Conservation (phyloP, 2,113 vertebrate genomes). For the Ptychochromis oligacanthus region DNA sequence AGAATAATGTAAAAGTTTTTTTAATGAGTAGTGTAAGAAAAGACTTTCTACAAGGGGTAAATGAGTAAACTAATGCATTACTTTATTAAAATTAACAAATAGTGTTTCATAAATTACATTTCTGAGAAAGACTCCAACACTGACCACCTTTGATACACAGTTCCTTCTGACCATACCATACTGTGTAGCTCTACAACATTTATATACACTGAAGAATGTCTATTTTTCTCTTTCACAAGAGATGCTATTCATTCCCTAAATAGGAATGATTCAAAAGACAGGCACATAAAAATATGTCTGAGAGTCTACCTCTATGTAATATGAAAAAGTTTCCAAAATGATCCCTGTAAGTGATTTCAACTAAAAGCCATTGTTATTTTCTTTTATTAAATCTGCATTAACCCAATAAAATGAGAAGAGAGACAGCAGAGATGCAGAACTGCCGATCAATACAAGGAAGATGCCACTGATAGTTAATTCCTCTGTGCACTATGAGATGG, state of each 20-base stretch:
- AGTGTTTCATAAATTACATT: not conserved
- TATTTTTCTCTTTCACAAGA: too few species aligned
- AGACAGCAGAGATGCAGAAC: not conserved
- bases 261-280: not conserved
- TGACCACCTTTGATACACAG: too few species aligned
- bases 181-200: too few species aligned
- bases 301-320: not conserved
- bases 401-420: not conserved
- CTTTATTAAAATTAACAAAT: not conserved
- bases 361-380: not conserved
- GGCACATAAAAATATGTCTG: not conserved
- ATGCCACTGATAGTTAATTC: not conserved
- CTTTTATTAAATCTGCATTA: not conserved
- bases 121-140: too few species aligned
- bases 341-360: not conserved
- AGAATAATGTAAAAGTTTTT: too few species aligned
- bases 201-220: too few species aligned
- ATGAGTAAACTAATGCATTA: not conserved
- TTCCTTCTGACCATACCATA: too few species aligned
- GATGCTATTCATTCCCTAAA: too few species aligned
- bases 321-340: not conserved
- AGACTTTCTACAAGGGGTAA: not conserved
- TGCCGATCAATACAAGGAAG: conserved; percentile 5
- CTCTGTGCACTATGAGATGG: not conserved
- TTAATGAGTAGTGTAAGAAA: not conserved